Evolutionary conservation across 2,888 invertebrate species (phyloP), one percentile per base, ranked within the genome.

Genomic region (Cremastinae sp.): DNA sequence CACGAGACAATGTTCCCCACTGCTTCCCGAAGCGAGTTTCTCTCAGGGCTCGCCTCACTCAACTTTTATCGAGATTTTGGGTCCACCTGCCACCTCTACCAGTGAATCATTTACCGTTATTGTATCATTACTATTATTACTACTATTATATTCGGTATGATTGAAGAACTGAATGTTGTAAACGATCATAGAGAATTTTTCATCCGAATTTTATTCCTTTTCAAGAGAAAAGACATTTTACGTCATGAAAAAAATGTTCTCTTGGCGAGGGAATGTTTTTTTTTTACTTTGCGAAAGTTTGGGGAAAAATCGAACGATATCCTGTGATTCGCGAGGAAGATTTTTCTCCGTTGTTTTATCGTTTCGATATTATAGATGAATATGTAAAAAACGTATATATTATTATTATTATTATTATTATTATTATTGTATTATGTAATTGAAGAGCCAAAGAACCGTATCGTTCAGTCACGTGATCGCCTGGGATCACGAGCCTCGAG

Each of bases 391-490:
- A 59, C 14, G 14, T 59, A 62, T 12, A 18, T 47, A 61, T 54
- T 20, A n/a, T n/a, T n/a, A 64, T 51, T 64, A 62, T 62, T 47
- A 62, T 64, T 43, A 34, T 61, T 64, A 65, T 65, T 53, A 51
- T 64, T 65, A 54, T 28, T 65, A 53, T 14, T 18, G 41, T 9
- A 58, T 36, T 45, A 38, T 28, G 58, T 69, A 45, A 73, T 65
- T 54, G 58, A 65, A 69, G 69, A 73, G 69, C 76, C 76, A 76
- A 76, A 76, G 76, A 76, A 73, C 69, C 59, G 43, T 61, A 43
- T 76, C 47, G 53, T 69, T 34, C 16, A 53, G 47, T 38, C 18
- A 43, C 28, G n/a, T 43, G 61, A 51, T 12, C 34, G 2, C 14
- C 7, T 22, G 65, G 54, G 54, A 65, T 58, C 51, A 62, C 45